Evolutionary conservation across 1,140 invertebrate genomes (phyloP).

Genomic region (Telenomus remus): DNA sequence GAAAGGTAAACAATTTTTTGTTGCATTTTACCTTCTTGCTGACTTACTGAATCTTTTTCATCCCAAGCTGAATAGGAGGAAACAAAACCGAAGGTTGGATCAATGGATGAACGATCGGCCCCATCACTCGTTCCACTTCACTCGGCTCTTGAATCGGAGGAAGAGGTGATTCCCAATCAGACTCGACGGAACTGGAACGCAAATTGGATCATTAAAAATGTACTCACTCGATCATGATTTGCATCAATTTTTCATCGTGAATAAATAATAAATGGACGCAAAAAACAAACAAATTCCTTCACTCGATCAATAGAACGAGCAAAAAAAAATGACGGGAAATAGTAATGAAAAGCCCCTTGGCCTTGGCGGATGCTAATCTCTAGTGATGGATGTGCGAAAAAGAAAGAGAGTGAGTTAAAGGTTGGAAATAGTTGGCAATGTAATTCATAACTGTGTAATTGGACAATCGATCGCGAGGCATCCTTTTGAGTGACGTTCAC

Average conservation of each 20-base stretch:
- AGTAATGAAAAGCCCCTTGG: not conserved
- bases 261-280: no score
- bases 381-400: no score
- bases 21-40: not conserved
- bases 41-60: constrained; percentile 57
- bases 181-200: constrained; percentile 64
- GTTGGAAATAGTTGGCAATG: constrained; percentile 3
- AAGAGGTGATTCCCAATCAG: constrained; percentile 67
- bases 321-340: not conserved
- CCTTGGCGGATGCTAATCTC: no score
- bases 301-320: no score
- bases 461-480: constrained; percentile 33
- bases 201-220: constrained; percentile 22
- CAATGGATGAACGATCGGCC: constrained; percentile 64
- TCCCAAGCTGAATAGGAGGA: constrained; percentile 62
- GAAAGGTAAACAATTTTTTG: not conserved
- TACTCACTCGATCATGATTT: constrained; percentile 6
- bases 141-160: constrained; percentile 65
- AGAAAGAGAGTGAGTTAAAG: no score
- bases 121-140: constrained; percentile 65
- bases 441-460: constrained; percentile 48
- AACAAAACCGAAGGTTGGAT: constrained; percentile 64
- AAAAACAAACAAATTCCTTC: no score
- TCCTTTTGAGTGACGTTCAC: constrained; percentile 26
- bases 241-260: no score